Evolutionary conservation across 2,888 invertebrate species (phyloP), one percentile per base, ranked within the genome.

Genomic region (Pinctada fucata): DNA sequence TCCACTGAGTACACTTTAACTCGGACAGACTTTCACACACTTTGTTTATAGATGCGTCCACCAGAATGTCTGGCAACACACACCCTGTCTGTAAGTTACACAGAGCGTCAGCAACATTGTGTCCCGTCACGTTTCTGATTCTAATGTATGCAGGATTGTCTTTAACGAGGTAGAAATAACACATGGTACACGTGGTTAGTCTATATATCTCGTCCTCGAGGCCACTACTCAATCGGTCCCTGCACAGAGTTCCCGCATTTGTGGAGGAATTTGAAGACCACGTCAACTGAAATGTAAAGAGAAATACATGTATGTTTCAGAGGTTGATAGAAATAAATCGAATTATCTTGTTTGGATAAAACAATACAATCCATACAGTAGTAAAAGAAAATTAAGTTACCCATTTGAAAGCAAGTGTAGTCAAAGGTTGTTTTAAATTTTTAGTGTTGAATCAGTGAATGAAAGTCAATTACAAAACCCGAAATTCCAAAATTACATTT

Each of bases 101-200:
- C 51, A 47, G 16, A 6, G 50, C 10, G 8, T 64, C 48, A n/a
- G 31, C 13, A 3, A 0, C 2, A 2, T n/a, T 73, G 50, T 47
- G 66, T 6, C 45, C 10, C 10, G 16, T 49, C 3, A 51, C 13
- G 58, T 58, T 6, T 58, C 8, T 0, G 0, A 13, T 58, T 10
- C 6, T 13, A 1, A 10, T 58, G 31, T 73, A 79, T 4, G 50
- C 52, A 5, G 50, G 75, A 13, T 75, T 79, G 45, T 71, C 66
- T 74, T 75, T 79, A n/a, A 79, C 58, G 3, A 79, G 73, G 48
- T 74, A 79, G 4, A 66, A 48, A 49, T 79, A 79, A 58, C 79
- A 79, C 70, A 75, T 66, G 8, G 71, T 45, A 52, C 79, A 79
- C 2, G 79, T 72, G 2, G 79, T 71, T 31, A 71, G 45, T 66